phyloP scores from a whole-genome alignment of 2,888 invertebrate genomes.

The Chydorus sphaericus region DNA sequence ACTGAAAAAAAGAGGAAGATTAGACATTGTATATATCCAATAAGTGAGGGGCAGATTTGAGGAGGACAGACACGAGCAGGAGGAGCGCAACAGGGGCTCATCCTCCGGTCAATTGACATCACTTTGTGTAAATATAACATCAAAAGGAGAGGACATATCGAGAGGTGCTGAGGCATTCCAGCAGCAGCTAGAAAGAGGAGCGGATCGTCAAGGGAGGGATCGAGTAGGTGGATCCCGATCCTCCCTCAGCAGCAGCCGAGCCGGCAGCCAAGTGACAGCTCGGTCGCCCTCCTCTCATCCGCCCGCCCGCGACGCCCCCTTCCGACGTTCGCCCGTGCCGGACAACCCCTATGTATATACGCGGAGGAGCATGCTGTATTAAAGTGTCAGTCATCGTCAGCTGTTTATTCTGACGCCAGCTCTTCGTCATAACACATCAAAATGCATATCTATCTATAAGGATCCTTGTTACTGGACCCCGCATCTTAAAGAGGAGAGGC shows the following conservation, averaged over 20 bases:
- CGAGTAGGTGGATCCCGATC: background rate
- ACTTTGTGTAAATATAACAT: too few species aligned
- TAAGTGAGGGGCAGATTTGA: too few species aligned
- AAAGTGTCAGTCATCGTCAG: background rate
- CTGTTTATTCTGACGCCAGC: background rate
- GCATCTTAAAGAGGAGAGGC: too few species aligned
- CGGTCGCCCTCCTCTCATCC: background rate
- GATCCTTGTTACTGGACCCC: too few species aligned
- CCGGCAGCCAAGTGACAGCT: conserved; percentile 1
- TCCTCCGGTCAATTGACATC: too few species aligned
- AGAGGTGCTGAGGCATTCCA: too few species aligned
- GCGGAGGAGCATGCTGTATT: background rate
- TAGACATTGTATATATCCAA: too few species aligned
- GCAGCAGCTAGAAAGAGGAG: too few species aligned
- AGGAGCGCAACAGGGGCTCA: too few species aligned
- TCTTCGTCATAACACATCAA: background rate
- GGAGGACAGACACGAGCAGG: too few species aligned
- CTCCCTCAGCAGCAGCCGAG: background rate
- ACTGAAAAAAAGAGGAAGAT: too few species aligned
- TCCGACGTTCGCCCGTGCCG: background rate
- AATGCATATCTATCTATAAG: background rate
- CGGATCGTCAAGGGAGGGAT: background rate
- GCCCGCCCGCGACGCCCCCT: background rate
- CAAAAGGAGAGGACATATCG: too few species aligned
- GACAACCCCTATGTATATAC: background rate